A percentile compares a stretch with the other conserved stretches of the same genome.
phyloP scores from a whole-genome alignment of 1,140 invertebrate species.

The Aphidius ervi region DNA sequence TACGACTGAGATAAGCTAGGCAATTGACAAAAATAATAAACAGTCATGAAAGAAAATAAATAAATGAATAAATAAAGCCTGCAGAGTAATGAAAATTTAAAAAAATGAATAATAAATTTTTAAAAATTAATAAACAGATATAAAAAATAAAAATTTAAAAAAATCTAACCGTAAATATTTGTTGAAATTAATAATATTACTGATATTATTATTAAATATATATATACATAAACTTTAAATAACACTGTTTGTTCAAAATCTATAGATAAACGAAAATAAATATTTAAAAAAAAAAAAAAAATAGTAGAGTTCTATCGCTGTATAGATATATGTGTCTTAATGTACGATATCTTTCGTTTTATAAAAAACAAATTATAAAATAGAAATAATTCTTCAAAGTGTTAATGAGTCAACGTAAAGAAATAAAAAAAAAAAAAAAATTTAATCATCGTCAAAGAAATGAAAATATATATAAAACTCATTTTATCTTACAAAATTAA shows the following conservation, averaged over 20 bases:
- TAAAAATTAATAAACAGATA: too few species aligned
- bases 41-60: not conserved
- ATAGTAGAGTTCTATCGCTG: constrained; percentile 1
- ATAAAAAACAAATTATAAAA: constrained; percentile 1
- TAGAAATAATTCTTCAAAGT: not conserved
- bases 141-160: too few species aligned
- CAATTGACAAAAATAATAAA: not conserved
- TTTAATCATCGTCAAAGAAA: too few species aligned
- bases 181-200: constrained; percentile 13
- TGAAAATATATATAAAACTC: too few species aligned
- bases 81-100: not conserved
- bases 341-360: constrained; percentile 2
- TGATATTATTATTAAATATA: constrained; percentile 8
- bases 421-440: not conserved
- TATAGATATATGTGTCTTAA: constrained; percentile 10
- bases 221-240: constrained; percentile 14
- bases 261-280: not conserved
- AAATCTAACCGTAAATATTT: not conserved
- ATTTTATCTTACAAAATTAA: too few species aligned
- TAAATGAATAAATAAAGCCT: not conserved
- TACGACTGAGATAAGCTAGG: not conserved
- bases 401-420: not conserved
- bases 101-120: constrained; percentile 8
- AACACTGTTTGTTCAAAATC: constrained; percentile 12
- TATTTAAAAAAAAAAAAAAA: constrained; percentile 1